Percentiles rank a stretch among this genome's conserved stretches.
Evolutionary conservation across 2,113 vertebrate genomes (phyloP).

Genomic region (Hylia prasina): DNA sequence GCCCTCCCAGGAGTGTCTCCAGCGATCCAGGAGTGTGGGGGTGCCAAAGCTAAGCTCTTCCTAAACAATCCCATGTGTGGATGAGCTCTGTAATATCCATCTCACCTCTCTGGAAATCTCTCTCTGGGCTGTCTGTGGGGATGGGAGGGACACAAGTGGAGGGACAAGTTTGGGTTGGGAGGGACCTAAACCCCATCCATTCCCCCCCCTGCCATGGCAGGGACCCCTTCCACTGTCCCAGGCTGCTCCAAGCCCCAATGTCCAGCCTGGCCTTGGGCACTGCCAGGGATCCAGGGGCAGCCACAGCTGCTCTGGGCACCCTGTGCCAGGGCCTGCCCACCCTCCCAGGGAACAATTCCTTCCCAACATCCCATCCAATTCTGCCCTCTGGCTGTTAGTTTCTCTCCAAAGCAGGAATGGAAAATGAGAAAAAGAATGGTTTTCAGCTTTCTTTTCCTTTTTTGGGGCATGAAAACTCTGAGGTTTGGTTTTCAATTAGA

Average conservation of each 20-base stretch:
- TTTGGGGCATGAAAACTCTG: not conserved
- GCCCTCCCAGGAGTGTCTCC: accelerated
- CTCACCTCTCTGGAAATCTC: not conserved
- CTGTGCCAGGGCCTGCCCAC: not conserved
- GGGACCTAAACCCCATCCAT: accelerated
- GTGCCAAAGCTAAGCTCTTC: not conserved
- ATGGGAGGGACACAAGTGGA: not conserved
- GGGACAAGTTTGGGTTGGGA: not conserved
- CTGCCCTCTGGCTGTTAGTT: not conserved
- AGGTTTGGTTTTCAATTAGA: not conserved
- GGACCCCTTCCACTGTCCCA: not conserved
- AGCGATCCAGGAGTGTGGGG: not conserved
- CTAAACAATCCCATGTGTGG: not conserved
- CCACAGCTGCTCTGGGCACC: not conserved
- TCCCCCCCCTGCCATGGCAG: not conserved
- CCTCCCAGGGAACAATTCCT: not conserved
- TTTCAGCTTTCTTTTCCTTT: not conserved
- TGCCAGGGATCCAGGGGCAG: not conserved
- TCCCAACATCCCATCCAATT: accelerated
- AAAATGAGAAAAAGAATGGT: not conserved
- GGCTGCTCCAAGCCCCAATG: not conserved
- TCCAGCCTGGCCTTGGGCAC: not conserved
- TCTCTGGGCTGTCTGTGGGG: not conserved
- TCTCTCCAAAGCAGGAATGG: not conserved
- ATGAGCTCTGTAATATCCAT: not conserved